These are phyloP conservation scores for Centropus unirufus DNA, from an alignment of 2,113 vertebrate genomes.

Conservation along the genomic window DNA sequence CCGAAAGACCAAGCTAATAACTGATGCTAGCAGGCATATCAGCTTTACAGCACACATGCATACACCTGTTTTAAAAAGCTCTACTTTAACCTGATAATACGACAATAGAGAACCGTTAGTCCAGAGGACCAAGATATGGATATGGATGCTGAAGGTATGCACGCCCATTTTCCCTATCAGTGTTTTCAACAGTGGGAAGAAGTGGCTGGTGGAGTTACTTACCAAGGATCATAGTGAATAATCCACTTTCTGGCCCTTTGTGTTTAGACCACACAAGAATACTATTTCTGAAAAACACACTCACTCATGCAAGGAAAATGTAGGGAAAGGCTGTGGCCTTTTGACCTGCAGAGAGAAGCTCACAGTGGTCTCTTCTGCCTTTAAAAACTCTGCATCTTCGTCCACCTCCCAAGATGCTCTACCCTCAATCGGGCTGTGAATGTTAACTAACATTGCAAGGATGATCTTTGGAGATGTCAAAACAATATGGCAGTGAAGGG, in stretches of 20 bases:
- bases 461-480: neutral
- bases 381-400: neutral
- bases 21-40: neutral
- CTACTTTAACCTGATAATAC: neutral
- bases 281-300: neutral
- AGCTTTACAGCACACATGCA: neutral
- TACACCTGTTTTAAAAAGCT: neutral
- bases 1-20: neutral
- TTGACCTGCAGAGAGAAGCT: neutral
- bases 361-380: neutral
- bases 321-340: neutral
- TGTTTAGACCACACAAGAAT: neutral
- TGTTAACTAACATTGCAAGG: neutral
- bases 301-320: neutral
- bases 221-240: neutral
- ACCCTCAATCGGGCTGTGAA: neutral
- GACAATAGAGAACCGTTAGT: neutral
- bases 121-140: neutral
- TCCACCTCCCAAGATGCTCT: neutral
- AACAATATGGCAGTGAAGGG: neutral
- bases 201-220: neutral
- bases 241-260: neutral
- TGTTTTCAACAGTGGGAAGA: neutral
- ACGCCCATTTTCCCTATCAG: neutral
- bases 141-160: neutral